Evolutionary conservation across 1,140 invertebrate genomes (phyloP).

Genomic region (Drosophila sp.): DNA sequence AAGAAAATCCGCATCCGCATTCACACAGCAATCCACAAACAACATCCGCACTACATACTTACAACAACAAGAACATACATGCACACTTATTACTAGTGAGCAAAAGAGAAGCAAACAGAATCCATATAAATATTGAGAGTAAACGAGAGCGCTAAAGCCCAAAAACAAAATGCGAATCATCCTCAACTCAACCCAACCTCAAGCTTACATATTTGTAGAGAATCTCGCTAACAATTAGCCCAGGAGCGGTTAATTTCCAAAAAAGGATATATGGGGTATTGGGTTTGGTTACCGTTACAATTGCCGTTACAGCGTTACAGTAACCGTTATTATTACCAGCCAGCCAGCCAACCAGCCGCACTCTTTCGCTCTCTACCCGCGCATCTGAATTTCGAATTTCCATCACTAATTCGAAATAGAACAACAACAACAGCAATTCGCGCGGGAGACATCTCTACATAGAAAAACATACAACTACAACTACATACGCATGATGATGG

Average conservation of each 20-base stretch:
- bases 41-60: conserved; percentile 8
- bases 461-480: neutral
- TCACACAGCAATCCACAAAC: conserved; percentile 4
- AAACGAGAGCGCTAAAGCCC: conserved; percentile 1
- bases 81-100: conserved; percentile 5
- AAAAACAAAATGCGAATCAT: neutral
- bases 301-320: neutral
- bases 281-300: neutral
- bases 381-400: conserved; percentile 3
- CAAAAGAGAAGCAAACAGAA: conserved; percentile 4
- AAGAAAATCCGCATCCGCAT: neutral
- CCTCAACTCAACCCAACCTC: neutral
- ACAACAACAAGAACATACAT: neutral
- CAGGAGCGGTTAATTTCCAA: neutral
- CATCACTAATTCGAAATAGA: neutral
- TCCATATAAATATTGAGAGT: neutral
- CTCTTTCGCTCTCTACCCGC: neutral
- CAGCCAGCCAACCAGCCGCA: neutral
- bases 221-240: conserved; percentile 2
- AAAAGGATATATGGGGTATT: neutral
- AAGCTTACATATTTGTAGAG: conserved; percentile 2
- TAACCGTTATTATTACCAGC: neutral
- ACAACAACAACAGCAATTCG: neutral
- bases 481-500: neutral
- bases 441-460: neutral